Conservation (phyloP, 1,140 invertebrate species). For the Dreissena polymorpha region DNA sequence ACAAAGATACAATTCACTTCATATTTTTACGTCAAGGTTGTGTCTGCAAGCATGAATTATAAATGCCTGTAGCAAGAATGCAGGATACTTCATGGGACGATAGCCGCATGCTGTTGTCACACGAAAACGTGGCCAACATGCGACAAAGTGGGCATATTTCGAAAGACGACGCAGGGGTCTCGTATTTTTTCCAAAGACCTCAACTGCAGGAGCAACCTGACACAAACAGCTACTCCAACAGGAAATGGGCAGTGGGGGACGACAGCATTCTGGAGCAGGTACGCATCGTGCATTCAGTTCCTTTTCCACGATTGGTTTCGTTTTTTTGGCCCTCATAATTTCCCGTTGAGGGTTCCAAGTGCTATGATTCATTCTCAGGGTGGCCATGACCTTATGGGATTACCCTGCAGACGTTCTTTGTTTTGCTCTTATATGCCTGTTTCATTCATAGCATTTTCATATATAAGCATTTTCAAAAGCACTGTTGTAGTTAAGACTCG, state of each 20-base stretch:
- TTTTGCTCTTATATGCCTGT: no score
- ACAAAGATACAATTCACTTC: constrained; percentile 31
- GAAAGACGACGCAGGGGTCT: constrained; percentile 92
- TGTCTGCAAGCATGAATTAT: constrained; percentile 68
- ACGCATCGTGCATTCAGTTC: constrained; percentile 1
- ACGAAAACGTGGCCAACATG: constrained; percentile 59
- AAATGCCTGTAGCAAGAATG: constrained; percentile 75
- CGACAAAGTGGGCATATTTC: constrained; percentile 70
- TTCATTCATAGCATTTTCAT: no score
- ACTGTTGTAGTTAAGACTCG: no score
- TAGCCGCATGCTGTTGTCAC: constrained; percentile 71
- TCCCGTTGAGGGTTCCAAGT: no score
- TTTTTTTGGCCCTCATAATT: no score
- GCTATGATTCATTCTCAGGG: no score
- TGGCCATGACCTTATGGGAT: constrained; percentile 78
- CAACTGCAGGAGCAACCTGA: constrained; percentile 88
- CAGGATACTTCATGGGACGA: constrained; percentile 75
- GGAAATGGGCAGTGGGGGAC: constrained; percentile 90
- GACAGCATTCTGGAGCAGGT: constrained; percentile 87
- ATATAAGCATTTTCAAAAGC: no score
- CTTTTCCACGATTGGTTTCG: no score
- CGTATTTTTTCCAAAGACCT: constrained; percentile 92
- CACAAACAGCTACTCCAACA: constrained; percentile 82
- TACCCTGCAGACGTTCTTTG: constrained; percentile 36
- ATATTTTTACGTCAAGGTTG: constrained; percentile 56